A percentile compares a stretch with the other conserved stretches of the same genome.
Conservation (phyloP, 2,888 invertebrate genomes). For the Chalcis sispes region DNA sequence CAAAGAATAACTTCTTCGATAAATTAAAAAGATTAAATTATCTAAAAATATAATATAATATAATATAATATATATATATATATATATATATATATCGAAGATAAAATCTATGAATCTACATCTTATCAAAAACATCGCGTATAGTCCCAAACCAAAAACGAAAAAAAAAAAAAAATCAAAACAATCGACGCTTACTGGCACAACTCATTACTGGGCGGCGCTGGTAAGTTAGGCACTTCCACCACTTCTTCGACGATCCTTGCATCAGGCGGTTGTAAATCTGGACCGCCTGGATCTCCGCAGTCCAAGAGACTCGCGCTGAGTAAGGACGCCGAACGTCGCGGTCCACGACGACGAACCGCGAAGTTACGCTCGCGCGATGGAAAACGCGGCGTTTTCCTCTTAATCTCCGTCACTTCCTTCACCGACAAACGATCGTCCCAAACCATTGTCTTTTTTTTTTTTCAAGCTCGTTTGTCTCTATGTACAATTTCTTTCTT, state of each 20-base stretch:
- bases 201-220: not conserved
- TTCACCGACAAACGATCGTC: conserved; percentile 71
- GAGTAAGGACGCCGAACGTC: conserved; percentile 60
- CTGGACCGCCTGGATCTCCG: not conserved
- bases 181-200: conserved; percentile 21
- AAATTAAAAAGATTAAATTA: too few relatives aligned
- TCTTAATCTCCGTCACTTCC: conserved; percentile 73
- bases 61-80: too few relatives aligned
- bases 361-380: conserved; percentile 84
- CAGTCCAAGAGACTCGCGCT: conserved; percentile 39
- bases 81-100: too few relatives aligned
- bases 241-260: conserved; percentile 23
- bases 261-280: not conserved
- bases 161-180: not conserved
- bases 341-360: conserved; percentile 78
- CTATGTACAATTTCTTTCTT: not conserved
- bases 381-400: conserved; percentile 82
- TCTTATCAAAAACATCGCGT: too few relatives aligned
- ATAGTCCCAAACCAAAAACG: not conserved
- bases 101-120: too few relatives aligned
- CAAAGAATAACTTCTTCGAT: too few relatives aligned
- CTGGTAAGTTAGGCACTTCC: not conserved
- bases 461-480: not conserved
- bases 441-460: conserved; percentile 67
- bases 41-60: too few relatives aligned